Evolutionary conservation across 2,888 invertebrate genomes (phyloP).

Genomic region (Coenonympha glycerion): DNA sequence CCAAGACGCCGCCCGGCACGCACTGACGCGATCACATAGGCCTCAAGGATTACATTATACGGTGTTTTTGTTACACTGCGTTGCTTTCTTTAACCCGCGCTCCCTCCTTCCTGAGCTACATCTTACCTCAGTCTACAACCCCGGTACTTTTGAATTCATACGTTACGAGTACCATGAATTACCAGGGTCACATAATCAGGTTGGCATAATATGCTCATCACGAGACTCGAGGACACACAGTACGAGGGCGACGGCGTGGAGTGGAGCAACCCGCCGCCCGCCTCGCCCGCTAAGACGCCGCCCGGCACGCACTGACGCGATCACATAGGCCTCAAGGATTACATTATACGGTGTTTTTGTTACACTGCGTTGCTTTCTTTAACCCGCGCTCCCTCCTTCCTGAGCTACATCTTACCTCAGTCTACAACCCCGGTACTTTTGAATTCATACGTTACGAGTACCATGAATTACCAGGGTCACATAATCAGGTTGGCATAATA

Average conservation of each 20-base stretch:
- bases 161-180: too few species aligned
- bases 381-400: neutral
- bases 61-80: constrained; percentile 3
- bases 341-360: constrained; percentile 10
- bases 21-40: constrained; percentile 55
- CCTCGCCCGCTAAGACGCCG: constrained; percentile 75
- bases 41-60: constrained; percentile 32
- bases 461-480: too few species aligned
- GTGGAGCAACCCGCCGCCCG: constrained; percentile 70
- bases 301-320: constrained; percentile 60
- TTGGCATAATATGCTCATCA: too few species aligned
- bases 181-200: too few species aligned
- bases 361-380: neutral
- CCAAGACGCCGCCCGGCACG: constrained; percentile 74
- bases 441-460: too few species aligned
- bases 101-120: neutral
- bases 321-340: constrained; percentile 47
- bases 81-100: neutral
- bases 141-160: too few species aligned
- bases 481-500: too few species aligned
- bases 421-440: neutral
- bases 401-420: too few species aligned
- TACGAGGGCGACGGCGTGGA: constrained; percentile 85
- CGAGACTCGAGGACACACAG: constrained; percentile 98
- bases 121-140: neutral